Base-by-base conservation (phyloP, 2,888 invertebrate genomes). In the Fissipunctia ypsillon region DNA sequence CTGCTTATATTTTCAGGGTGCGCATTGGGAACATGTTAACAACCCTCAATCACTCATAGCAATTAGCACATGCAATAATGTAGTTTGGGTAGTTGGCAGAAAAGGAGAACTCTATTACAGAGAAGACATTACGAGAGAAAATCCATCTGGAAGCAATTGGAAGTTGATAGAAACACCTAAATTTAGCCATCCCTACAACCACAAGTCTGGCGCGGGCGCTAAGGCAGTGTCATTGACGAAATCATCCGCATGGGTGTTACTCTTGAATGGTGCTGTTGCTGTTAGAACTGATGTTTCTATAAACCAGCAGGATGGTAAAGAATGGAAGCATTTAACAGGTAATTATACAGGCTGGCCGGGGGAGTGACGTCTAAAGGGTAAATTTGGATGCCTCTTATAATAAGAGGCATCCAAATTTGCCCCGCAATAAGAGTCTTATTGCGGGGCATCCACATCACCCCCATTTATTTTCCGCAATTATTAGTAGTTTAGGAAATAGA, bases 101-200 rank as follows among this genome's bases (percentile, higher is more conserved):
- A 98, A 98, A 94, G 99, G 99, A 52, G 98, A 98, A 84, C 97
- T 98, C 5, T 99, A 98, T 92, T 98, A 97, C 94, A 96, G 99
- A 84, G 97, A 97, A 88, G 98, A 98, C 25, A 97, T 99, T 57
- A 97, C 97, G 12, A 92, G 95, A 81, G 96, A 97, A 43, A 97
- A 97, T 90, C 97, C 97, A 74, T 87, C 90, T 92, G 97, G 98
- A 50, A 96, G 96, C 19, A 97, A 97, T 73, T 99, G 99, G 99
- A 97, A 98, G 88, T 97, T 97, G 78, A 97, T 99, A 72, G 98
- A 99, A 91, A 96, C 97, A 9, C 94, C 95, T 35, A 96, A 95
- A 79, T 89, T 84, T 61, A 91, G 87, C 65, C 88, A 92, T 73
- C 90, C 91, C 10, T 93, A 93, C 68, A 90, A 87, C 76, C 92